Base-by-base conservation (phyloP, 2,888 invertebrate genomes). In the Torymus aiolomorphi region DNA sequence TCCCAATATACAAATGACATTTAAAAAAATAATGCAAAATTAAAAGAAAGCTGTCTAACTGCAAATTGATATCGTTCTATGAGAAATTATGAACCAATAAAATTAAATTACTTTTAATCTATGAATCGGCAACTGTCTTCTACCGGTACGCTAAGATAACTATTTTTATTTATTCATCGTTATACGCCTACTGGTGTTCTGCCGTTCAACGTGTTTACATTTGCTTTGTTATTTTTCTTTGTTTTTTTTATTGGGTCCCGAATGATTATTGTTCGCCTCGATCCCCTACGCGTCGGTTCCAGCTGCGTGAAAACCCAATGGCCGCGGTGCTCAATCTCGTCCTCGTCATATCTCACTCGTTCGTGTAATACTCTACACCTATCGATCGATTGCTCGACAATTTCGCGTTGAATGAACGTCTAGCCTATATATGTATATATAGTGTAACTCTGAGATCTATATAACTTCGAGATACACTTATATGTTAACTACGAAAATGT, bases 191-290 rank as follows among this genome's bases (percentile, higher is more conserved):
- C 69, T 81, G 82, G 81, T 83, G 84, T 85, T 85, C 80, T 83
- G 83, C 80, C 81, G 57, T 62, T 76, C 62, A 63, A 74, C 52
- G 51, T 61, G 57, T 67, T 80, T 80, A 78, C 75, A 83, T 80
- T 80, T 42, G 42, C 42, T 42, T 42, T 42, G 42, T 42, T 42
- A 42, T 42, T 42, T 42, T 42, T 42, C 42, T 42, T 42, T n/a
- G n/a, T n/a, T 77, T 77, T 82, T 78, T 82, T 83, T 70, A 80
- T 83, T 85, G 83, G 85, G 85, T 86, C 85, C 85, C 84, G 82
- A 83, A 85, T 85, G 80, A 86, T 87, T 86, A 87, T 87, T 84
- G 84, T 85, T 84, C 69, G 70, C 77, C 52, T 73, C 54, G 59
- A 24, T 63, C 20, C 59, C 24, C 56, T 54, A 42, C 13, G 31